Evolutionary conservation across 2,797 vertebrate genomes (phyloP).

Genomic region (Schizopygopsis malacanthus): DNA sequence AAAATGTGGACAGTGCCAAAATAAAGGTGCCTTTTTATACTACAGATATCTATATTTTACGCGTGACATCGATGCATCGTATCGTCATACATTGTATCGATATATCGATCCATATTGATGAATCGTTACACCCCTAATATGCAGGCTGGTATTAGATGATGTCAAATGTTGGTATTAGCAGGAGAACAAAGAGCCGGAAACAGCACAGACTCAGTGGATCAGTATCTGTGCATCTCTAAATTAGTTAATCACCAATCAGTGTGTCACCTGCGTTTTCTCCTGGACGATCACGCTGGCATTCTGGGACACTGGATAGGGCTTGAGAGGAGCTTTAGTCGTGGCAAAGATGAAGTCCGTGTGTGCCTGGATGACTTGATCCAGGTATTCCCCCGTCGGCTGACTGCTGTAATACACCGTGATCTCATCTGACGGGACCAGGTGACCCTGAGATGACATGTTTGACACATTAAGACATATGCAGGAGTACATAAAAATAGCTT

Average conservation of each 20-base stretch:
- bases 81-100: too few species aligned
- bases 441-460: slow-evolving; percentile 77
- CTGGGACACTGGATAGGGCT: slow-evolving; percentile 84
- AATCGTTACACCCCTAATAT: too few species aligned
- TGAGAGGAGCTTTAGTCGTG: slow-evolving; percentile 90
- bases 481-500: slow-evolving; percentile 7
- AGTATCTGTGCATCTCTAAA: neutral
- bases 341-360: slow-evolving; percentile 92
- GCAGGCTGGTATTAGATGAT: neutral
- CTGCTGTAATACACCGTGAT: slow-evolving; percentile 89
- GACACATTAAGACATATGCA: neutral
- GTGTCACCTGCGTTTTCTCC: slow-evolving; percentile 89
- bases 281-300: slow-evolving; percentile 85
- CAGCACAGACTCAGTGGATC: neutral
- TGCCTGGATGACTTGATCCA: slow-evolving; percentile 88
- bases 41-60: too few species aligned
- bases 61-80: too few species aligned
- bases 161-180: neutral
- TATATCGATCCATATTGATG: too few species aligned
- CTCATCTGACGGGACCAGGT: slow-evolving; percentile 93
- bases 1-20: too few species aligned
- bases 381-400: slow-evolving; percentile 85
- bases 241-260: neutral
- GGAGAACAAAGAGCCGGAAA: neutral
- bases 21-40: too few species aligned